Percentiles rank a stretch among this genome's conserved stretches.
These are phyloP conservation scores for Congeria kusceri DNA, from an alignment of 2,888 invertebrate species.

Conservation along the genomic window DNA sequence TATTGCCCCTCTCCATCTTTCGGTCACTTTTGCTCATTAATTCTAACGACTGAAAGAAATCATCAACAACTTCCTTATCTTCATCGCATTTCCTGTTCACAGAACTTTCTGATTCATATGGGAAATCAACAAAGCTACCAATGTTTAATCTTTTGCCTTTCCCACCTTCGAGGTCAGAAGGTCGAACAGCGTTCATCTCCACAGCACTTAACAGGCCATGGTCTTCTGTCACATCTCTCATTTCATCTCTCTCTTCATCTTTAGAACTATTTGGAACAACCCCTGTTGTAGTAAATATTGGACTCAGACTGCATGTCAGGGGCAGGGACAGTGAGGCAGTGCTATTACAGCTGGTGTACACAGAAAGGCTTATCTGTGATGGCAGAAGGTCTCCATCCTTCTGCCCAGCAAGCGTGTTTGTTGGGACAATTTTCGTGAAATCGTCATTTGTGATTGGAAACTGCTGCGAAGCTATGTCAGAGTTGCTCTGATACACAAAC, in stretches of 20 bases:
- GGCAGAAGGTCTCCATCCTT: not conserved
- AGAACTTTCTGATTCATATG: not conserved
- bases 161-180: too few relatives aligned
- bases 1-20: constrained; percentile 53
- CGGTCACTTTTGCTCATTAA: constrained; percentile 81
- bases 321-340: not conserved
- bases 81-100: too few relatives aligned
- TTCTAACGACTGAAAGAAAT: constrained; percentile 93
- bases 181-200: too few relatives aligned
- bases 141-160: too few relatives aligned
- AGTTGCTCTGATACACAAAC: too few relatives aligned
- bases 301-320: constrained; percentile 20
- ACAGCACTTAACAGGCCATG: constrained; percentile 46
- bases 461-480: too few relatives aligned
- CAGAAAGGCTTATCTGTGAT: constrained; percentile 19
- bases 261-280: too few relatives aligned
- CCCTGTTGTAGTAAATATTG: constrained; percentile 23
- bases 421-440: not conserved
- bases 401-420: not conserved
- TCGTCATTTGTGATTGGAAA: too few relatives aligned
- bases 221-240: constrained; percentile 21
- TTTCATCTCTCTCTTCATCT: too few relatives aligned
- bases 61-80: constrained; percentile 77
- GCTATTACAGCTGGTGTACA: not conserved
- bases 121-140: not conserved